Percentiles rank a stretch among this genome's conserved stretches.
Conservation (phyloP, 92 coral and sea anemone genomes). For the Muricea muricata region DNA sequence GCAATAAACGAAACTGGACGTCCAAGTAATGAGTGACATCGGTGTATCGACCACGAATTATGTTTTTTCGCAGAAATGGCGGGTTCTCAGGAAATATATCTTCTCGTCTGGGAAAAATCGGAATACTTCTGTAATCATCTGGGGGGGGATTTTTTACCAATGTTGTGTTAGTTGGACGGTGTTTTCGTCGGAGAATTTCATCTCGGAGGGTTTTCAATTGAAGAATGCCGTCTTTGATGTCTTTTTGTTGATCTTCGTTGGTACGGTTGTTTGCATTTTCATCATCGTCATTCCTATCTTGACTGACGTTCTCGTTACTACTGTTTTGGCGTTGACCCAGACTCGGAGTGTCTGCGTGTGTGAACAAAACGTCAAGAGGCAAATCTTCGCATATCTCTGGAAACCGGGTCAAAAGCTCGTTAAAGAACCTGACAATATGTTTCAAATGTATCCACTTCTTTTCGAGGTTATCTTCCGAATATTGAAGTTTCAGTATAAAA, state of each 20-base stretch:
- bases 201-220: constrained; percentile 4
- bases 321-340: constrained; percentile 70
- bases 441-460: constrained; percentile 53
- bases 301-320: constrained; percentile 61
- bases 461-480: constrained; percentile 39
- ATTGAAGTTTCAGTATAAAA: constrained; percentile 69
- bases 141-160: constrained; percentile 56
- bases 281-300: constrained; percentile 43
- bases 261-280: background rate
- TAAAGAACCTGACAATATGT: constrained; percentile 67
- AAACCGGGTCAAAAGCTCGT: constrained; percentile 73
- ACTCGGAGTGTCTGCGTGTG: no score
- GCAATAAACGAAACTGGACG: constrained; percentile 80
- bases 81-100: constrained; percentile 68
- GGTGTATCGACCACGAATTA: constrained; percentile 65
- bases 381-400: constrained; percentile 70
- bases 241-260: background rate
- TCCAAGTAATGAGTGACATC: constrained; percentile 80
- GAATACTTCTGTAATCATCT: constrained; percentile 71
- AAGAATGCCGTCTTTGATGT: background rate
- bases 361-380: constrained; percentile 67
- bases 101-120: constrained; percentile 68
- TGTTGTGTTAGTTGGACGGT: background rate
- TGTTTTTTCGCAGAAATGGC: constrained; percentile 75
- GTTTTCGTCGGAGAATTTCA: background rate